Evolutionary conservation across 2,797 vertebrate genomes (phyloP).

Genomic region (Telmatherina bonti): DNA sequence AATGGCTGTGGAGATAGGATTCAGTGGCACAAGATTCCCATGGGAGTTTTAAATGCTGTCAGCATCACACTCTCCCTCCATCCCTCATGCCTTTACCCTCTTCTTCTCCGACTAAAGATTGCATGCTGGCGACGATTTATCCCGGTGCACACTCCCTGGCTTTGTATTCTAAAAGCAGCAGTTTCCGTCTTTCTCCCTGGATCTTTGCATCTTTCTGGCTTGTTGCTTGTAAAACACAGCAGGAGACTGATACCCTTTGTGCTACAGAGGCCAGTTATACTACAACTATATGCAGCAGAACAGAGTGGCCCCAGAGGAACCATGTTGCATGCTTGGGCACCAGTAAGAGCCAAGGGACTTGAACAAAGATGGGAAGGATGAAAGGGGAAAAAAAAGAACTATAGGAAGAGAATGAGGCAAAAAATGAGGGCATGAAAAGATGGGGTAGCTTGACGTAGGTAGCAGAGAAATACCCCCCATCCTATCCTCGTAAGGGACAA

Average conservation of each 20-base stretch:
- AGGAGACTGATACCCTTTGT: conserved; percentile 63
- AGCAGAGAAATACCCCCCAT: conserved; percentile 46
- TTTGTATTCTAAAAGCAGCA: conserved; percentile 67
- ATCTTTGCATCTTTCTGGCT: conserved; percentile 51
- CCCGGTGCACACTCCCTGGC: conserved; percentile 41
- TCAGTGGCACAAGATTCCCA: conserved; percentile 70
- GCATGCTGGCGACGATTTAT: conserved; percentile 67
- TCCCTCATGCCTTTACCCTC: conserved; percentile 39
- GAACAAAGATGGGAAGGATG: conserved; percentile 31
- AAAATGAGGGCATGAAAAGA: conserved; percentile 43
- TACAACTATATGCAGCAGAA: conserved; percentile 43
- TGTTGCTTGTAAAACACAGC: conserved; percentile 64
- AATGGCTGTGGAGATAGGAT: conserved; percentile 67
- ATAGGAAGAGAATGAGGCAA: conserved; percentile 17
- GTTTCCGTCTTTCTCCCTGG: conserved; percentile 41
- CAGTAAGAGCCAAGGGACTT: conserved; percentile 60
- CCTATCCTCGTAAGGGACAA: conserved; percentile 29
- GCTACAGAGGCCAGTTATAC: conserved; percentile 55
- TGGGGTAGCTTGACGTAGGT: conserved; percentile 52
- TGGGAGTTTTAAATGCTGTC: conserved; percentile 78
- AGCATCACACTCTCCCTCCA: conserved; percentile 52
- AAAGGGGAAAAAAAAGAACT: conserved; percentile 14
- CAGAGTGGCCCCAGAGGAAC: conserved; percentile 63
- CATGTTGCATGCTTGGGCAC: conserved; percentile 57
- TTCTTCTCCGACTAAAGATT: conserved; percentile 43